Evolutionary conservation across 64 coral and sea anemone species (phyloP).

Genomic region (Acropora tenuis): DNA sequence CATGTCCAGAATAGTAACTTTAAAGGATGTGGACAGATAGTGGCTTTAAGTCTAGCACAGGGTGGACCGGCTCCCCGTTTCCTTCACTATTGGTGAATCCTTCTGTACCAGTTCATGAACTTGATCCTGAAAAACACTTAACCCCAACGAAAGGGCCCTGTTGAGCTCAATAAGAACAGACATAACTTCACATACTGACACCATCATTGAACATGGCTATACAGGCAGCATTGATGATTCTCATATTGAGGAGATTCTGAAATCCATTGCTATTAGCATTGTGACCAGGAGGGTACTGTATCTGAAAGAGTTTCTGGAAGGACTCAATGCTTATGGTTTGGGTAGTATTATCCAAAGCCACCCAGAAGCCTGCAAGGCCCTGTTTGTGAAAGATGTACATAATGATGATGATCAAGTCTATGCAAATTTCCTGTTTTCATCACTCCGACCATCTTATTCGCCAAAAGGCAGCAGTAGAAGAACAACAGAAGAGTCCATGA

Average conservation of each 20-base stretch:
- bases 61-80: constrained; percentile 51
- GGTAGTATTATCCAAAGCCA: not conserved
- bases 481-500: constrained; percentile 19
- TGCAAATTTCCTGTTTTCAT: constrained; percentile 54
- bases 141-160: constrained; percentile 24
- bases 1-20: constrained; percentile 48
- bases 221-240: constrained; percentile 47
- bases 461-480: constrained; percentile 11
- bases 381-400: constrained; percentile 20
- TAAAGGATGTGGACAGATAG: constrained; percentile 31
- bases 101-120: constrained; percentile 1
- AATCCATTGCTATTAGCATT: constrained; percentile 62
- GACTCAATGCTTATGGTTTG: constrained; percentile 29
- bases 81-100: constrained; percentile 1
- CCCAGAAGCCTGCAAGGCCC: constrained; percentile 39
- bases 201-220: constrained; percentile 59
- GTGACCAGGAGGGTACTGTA: constrained; percentile 38
- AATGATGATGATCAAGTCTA: constrained; percentile 12
- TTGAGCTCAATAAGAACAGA: constrained; percentile 12
- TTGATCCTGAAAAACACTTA: constrained; percentile 49
- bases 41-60: constrained; percentile 44
- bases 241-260: constrained; percentile 37
- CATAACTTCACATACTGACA: constrained; percentile 34
- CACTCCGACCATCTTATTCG: constrained; percentile 5
- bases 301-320: constrained; percentile 30